These are phyloP conservation scores for Mimumesa dahlbomi DNA, from an alignment of 2,888 invertebrate species.

Conservation along the genomic window DNA sequence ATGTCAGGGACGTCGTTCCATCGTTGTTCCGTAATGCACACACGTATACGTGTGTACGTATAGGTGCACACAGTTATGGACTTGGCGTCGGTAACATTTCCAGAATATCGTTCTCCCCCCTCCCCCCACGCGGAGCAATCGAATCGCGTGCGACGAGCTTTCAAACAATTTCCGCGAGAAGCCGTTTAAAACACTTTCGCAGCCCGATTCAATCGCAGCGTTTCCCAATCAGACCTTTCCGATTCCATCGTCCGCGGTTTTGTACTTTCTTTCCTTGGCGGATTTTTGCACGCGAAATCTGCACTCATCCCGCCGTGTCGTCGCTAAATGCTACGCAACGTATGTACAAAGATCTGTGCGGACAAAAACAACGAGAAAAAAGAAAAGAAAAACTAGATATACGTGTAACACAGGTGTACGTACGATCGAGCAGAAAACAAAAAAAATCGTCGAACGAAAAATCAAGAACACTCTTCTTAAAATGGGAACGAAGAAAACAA, in stretches of 20 bases:
- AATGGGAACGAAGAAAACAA: too few relatives aligned
- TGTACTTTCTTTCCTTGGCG: not conserved
- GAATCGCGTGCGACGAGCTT: conserved; percentile 26
- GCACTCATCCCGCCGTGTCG: conserved; percentile 39
- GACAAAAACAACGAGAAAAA: conserved; percentile 43
- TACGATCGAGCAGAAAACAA: conserved; percentile 38
- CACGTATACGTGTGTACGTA: conserved; percentile 5
- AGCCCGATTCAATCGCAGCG: conserved; percentile 11
- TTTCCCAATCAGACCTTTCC: conserved; percentile 24
- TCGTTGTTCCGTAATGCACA: conserved; percentile 10
- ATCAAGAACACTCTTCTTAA: too few relatives aligned
- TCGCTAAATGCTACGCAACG: conserved; percentile 53
- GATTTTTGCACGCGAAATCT: conserved; percentile 31
- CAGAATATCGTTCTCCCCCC: conserved; percentile 14
- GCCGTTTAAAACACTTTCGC: conserved; percentile 29
- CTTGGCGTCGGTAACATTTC: too few relatives aligned
- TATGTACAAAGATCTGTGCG: conserved; percentile 50
- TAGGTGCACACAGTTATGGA: too few relatives aligned
- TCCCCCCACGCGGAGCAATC: too few relatives aligned
- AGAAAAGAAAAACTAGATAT: too few relatives aligned
- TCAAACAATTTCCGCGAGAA: conserved; percentile 18
- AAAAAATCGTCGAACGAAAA: not conserved
- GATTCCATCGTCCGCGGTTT: conserved; percentile 17
- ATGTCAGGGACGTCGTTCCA: conserved; percentile 7
- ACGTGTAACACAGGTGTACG: too few relatives aligned